Conservation (phyloP, 2,797 vertebrate genomes). For the Natrix natrix region DNA sequence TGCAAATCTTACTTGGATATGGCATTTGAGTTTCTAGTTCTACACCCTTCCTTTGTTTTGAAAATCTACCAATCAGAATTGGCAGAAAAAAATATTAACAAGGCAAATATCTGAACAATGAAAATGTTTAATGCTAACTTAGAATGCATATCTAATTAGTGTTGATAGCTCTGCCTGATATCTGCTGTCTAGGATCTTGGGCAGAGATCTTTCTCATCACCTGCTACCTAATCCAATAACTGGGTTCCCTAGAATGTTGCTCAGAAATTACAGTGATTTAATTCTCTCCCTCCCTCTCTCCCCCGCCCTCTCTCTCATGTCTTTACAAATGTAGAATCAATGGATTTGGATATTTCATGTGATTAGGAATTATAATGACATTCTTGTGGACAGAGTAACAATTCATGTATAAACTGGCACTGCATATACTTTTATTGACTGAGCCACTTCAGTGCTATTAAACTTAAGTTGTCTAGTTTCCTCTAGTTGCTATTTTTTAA, state of each 20-base stretch:
- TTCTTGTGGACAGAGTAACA: not conserved
- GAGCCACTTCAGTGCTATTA: not conserved
- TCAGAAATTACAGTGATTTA: not conserved
- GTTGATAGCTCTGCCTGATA: not conserved
- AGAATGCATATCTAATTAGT: not conserved
- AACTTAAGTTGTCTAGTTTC: not conserved
- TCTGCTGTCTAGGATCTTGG: not conserved
- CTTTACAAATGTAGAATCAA: not conserved
- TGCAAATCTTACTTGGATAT: not conserved
- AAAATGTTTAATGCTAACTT: not conserved
- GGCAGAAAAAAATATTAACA: not conserved
- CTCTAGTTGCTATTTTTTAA: not conserved
- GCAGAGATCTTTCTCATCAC: not conserved
- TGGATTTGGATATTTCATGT: not conserved
- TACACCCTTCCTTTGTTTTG: not conserved
- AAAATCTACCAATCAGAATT: not conserved
- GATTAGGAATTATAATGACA: not conserved
- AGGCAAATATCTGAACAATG: not conserved
- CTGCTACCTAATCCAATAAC: not conserved
- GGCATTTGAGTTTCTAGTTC: not conserved
- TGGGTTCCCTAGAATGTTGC: not conserved
- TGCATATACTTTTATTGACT: not conserved
- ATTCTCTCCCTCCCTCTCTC: not conserved
- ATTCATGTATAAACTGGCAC: not conserved
- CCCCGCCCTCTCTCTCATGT: not conserved